Evolutionary conservation across 1,140 invertebrate species (phyloP).

Genomic region (Drosophila saltans): DNA sequence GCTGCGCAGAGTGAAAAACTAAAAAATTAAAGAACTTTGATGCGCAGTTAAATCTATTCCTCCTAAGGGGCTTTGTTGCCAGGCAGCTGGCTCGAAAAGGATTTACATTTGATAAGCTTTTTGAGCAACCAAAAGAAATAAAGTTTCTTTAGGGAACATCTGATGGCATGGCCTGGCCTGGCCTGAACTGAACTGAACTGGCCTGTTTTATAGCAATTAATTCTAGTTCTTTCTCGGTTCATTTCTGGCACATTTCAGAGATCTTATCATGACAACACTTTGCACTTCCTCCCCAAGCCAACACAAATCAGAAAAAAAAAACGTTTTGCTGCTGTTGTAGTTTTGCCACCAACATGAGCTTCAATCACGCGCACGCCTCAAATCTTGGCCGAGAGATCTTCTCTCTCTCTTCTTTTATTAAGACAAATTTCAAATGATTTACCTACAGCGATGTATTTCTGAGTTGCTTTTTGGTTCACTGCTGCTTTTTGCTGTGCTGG

Average conservation of each 20-base stretch:
- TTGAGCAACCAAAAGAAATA: too few species aligned
- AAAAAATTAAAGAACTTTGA: conserved; percentile 32
- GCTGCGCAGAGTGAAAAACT: conserved; percentile 36
- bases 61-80: not conserved
- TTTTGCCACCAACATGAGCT: conserved; percentile 57
- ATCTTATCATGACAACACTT: conserved; percentile 51
- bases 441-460: conserved; percentile 51
- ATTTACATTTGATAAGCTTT: conserved; percentile 47
- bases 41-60: conserved; percentile 15
- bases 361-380: conserved; percentile 61
- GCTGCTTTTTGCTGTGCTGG: not conserved
- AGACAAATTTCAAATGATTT: conserved; percentile 64
- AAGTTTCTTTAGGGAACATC: not conserved
- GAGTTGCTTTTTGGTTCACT: conserved; percentile 18
- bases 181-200: conserved; percentile 8
- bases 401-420: conserved; percentile 18
- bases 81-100: conserved; percentile 30
- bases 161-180: conserved; percentile 18
- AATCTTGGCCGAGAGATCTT: conserved; percentile 52
- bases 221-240: conserved; percentile 34
- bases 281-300: conserved; percentile 61
- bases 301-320: not conserved
- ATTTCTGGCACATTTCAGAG: conserved; percentile 48
- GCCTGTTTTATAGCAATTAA: conserved; percentile 42
- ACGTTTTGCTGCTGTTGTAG: conserved; percentile 21